Base-by-base conservation (phyloP, 2,888 invertebrate species). In the Drosophila trichaetosa region DNA sequence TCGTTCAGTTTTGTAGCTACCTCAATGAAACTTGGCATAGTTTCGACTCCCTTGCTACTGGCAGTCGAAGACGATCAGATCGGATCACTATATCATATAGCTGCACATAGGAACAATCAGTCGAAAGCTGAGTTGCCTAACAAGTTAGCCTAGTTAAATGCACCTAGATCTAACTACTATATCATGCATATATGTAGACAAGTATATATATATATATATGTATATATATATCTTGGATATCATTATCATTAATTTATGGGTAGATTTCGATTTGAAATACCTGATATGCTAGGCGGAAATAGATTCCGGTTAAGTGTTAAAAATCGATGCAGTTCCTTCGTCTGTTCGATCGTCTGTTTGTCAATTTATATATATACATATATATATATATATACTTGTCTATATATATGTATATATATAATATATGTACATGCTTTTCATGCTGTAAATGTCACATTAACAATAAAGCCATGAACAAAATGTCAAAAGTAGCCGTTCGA, bases 391-490 rank as follows among this genome's bases (percentile, higher is more conserved):
- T 4, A 21, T 11, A 56, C n/a, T n/a, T 40, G n/a, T 38, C 4
- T 27, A 34, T 7, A 49, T 4, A 21, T 11, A 59, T 40, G 24
- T 38, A 0, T 40, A 29, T 21, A 40, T 24, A 21, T 38, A 40
- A 18, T 21, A 52, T 34, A 24, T 18, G n/a, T 46, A 4, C 13
- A 7, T 46, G 13, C 7, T 46, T 48, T 54, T 38, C 51, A 51
- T 51, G 10, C 51, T 60, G 36, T 58, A 33, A 58, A 33, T 13
- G 42, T 57, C 31, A 11, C 4, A 40, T 29, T 21, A 40, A 57
- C 29, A 13, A 27, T 49, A 6, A 21, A 57, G 24, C 2, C 10
- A n/a, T 34, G 27, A 49, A 36, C 59, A 59, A n/a, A 6, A 7
- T 1, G 4, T 8, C 36, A 7, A 13, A n/a, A 51, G 6, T 11